These are phyloP conservation scores for Sitta europaea DNA, from an alignment of 2,113 vertebrate species.

Conservation along the genomic window DNA sequence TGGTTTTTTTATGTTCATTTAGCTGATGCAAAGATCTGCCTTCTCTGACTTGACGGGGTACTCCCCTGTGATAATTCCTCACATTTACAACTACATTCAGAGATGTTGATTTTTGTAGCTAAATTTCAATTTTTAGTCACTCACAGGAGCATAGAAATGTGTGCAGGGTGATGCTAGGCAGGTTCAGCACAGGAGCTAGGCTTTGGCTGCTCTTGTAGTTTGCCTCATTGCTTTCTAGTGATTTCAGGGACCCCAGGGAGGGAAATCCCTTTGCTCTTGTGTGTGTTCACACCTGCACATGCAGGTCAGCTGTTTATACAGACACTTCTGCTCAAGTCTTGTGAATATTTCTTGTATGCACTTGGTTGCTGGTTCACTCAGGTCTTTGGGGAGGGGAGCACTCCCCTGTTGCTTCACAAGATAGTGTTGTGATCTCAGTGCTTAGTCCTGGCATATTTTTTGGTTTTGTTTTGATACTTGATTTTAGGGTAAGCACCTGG, in stretches of 20 bases:
- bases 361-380: background rate
- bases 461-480: background rate
- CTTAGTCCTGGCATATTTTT: background rate
- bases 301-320: background rate
- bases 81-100: background rate
- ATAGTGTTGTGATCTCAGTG: background rate
- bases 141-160: background rate
- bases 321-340: background rate
- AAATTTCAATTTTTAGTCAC: background rate
- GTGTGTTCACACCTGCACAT: rapidly evolving
- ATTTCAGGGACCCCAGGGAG: background rate
- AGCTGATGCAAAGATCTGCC: background rate
- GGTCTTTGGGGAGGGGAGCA: background rate
- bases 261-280: background rate
- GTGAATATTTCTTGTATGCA: background rate
- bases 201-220: background rate
- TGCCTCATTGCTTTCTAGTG: background rate
- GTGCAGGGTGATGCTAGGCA: background rate
- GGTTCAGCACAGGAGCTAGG: background rate
- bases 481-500: background rate
- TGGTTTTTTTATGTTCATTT: background rate
- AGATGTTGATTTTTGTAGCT: background rate
- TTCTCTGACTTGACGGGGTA: background rate
- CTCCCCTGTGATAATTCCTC: background rate
- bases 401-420: background rate